Conservation (phyloP, 2,888 invertebrate genomes). For the Eristalis arbustorum region DNA sequence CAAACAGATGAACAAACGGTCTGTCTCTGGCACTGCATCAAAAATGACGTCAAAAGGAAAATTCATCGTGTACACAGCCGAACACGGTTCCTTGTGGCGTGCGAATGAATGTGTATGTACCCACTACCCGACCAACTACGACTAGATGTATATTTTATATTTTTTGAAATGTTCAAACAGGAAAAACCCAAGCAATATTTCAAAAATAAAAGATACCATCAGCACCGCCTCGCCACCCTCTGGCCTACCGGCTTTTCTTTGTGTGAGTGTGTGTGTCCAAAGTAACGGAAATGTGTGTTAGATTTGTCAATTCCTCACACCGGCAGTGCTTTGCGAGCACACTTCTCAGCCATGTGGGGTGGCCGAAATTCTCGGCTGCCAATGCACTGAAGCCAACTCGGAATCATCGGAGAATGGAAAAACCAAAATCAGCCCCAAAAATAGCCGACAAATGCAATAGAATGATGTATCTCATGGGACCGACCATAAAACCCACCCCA, state of each 20-base stretch:
- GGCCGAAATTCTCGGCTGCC: conserved; percentile 20
- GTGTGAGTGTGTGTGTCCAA: background rate
- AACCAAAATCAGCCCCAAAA: conserved; percentile 42
- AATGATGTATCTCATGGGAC: conserved; percentile 23
- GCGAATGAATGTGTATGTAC: background rate
- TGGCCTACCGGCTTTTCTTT: background rate
- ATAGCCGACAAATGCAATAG: conserved; percentile 34
- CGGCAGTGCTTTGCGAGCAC: background rate
- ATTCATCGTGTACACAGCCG: conserved; percentile 11
- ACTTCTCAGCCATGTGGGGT: background rate
- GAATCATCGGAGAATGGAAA: conserved; percentile 1
- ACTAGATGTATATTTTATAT: background rate
- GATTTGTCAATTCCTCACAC: conserved; percentile 18
- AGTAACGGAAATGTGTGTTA: conserved; percentile 39
- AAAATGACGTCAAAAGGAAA: conserved; percentile 62
- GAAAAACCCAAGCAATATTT: conserved; percentile 57
- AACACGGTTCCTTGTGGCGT: background rate
- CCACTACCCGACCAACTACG: too few relatives aligned
- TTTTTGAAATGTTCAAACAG: conserved; percentile 14
- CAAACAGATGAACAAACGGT: conserved; percentile 31
- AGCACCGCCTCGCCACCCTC: background rate
- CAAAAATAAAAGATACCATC: conserved; percentile 9
- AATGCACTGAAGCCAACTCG: conserved; percentile 10
- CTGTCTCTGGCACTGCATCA: conserved; percentile 66
- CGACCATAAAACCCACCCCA: background rate